Percentiles rank a stretch among this genome's conserved stretches.
Evolutionary conservation across 2,797 vertebrate species (phyloP).

Genomic region (Siniperca undulata): DNA sequence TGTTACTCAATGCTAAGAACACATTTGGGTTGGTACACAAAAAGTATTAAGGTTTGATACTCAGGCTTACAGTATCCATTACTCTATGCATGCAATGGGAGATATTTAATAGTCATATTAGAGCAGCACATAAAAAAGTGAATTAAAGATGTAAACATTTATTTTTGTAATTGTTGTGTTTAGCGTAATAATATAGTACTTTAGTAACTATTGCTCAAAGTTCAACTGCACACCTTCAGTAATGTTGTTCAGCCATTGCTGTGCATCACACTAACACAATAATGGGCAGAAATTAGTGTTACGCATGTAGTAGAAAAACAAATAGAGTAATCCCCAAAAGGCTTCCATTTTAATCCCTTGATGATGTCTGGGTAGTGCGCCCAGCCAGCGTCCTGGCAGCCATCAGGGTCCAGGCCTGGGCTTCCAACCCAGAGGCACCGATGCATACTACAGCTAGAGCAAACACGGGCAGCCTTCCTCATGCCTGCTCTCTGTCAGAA

Average conservation of each 20-base stretch:
- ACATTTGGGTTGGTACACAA: background rate
- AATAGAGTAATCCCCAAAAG: conserved; percentile 70
- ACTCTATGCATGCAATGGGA: background rate
- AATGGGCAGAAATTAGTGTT: conserved; percentile 57
- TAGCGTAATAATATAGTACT: background rate
- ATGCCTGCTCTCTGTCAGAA: conserved; percentile 64
- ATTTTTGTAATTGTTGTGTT: background rate
- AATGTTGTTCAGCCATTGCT: background rate
- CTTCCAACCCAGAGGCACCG: conserved; percentile 72
- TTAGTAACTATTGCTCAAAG: background rate
- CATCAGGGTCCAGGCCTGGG: conserved; percentile 67
- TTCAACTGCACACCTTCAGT: conserved; percentile 23
- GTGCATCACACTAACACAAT: conserved; percentile 17
- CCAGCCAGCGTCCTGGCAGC: conserved; percentile 76
- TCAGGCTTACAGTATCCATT: background rate
- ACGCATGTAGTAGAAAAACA: conserved; percentile 60
- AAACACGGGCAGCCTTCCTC: conserved; percentile 70
- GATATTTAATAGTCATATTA: background rate
- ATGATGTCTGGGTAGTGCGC: conserved; percentile 75
- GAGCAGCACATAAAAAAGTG: background rate
- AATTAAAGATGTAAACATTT: background rate
- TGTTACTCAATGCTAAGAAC: background rate
- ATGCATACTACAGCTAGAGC: conserved; percentile 75
- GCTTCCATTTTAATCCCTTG: conserved; percentile 78
- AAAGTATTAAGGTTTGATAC: background rate